phyloP scores from a whole-genome alignment of 2,113 vertebrate species.

The Megaleporinus macrocephalus region DNA sequence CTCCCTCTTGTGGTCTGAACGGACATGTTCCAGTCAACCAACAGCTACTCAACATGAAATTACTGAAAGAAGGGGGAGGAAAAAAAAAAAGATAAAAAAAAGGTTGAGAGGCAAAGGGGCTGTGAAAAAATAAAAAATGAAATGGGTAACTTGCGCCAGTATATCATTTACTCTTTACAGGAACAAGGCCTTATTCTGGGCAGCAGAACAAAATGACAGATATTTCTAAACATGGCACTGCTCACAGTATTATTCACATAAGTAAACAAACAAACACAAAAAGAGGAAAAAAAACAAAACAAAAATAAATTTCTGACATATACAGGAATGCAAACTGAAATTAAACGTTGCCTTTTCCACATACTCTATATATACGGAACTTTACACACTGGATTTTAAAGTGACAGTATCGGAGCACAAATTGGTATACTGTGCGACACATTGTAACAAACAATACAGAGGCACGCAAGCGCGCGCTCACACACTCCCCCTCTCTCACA shows the following conservation, averaged over 20 bases:
- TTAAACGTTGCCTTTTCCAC: conserved; percentile 59
- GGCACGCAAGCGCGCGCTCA: neutral
- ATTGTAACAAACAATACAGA: neutral
- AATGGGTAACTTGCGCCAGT: conserved; percentile 1
- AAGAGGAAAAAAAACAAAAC: conserved; percentile 61
- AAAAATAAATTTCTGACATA: conserved; percentile 64
- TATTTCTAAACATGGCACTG: conserved; percentile 74
- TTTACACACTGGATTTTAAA: conserved; percentile 75
- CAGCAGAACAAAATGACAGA: conserved; percentile 51
- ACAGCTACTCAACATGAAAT: conserved; percentile 8
- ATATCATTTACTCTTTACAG: conserved; percentile 48
- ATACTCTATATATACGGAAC: conserved; percentile 63
- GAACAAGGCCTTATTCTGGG: conserved; percentile 58
- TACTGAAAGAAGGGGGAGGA: neutral
- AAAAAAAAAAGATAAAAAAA: neutral
- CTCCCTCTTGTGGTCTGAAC: conserved; percentile 70
- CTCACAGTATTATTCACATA: conserved; percentile 77
- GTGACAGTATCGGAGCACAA: conserved; percentile 82
- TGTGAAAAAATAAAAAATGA: neutral
- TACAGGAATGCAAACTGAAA: conserved; percentile 79
- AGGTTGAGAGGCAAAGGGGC: neutral
- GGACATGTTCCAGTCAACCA: conserved; percentile 24
- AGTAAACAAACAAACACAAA: conserved; percentile 75
- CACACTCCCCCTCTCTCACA: neutral
- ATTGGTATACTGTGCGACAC: conserved; percentile 67